Percentiles rank a stretch among this genome's conserved stretches.
phyloP scores from a whole-genome alignment of 2,113 vertebrate species.

The Sciurus niger region DNA sequence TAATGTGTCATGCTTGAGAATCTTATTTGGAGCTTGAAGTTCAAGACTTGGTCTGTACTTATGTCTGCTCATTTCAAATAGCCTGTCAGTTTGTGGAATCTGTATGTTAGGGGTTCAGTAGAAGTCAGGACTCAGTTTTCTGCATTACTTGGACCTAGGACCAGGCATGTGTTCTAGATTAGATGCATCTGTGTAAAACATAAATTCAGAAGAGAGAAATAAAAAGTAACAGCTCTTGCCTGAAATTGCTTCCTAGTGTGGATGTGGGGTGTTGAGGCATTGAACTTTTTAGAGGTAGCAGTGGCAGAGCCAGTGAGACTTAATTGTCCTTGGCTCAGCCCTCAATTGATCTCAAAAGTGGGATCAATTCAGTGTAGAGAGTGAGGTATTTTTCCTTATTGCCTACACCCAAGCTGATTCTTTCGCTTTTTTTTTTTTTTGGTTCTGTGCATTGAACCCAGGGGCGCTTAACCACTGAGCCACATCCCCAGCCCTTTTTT shows the following conservation, averaged over 20 bases:
- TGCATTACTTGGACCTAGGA: background rate
- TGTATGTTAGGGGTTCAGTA: background rate
- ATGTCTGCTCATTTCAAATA: constrained; percentile 41
- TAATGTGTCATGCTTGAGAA: constrained; percentile 2
- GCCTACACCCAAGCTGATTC: background rate
- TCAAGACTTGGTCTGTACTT: constrained; percentile 32
- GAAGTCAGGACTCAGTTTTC: background rate
- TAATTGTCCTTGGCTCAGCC: background rate
- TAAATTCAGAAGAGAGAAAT: constrained; percentile 36
- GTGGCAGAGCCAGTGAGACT: background rate
- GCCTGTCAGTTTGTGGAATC: background rate
- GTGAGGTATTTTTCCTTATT: constrained; percentile 19
- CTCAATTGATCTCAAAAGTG: background rate
- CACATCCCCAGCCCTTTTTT: too few relatives aligned
- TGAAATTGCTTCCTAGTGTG: background rate
- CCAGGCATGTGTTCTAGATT: background rate
- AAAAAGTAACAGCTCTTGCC: background rate
- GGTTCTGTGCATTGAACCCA: too few relatives aligned
- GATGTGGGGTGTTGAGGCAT: background rate
- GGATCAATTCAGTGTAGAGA: background rate
- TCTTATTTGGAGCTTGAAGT: constrained; percentile 40
- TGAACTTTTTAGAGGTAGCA: background rate
- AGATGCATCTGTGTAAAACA: background rate
- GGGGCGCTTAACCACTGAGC: too few relatives aligned
- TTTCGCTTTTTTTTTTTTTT: background rate